Base-by-base conservation (phyloP, 2,888 invertebrate species). In the Ophion costatus region DNA sequence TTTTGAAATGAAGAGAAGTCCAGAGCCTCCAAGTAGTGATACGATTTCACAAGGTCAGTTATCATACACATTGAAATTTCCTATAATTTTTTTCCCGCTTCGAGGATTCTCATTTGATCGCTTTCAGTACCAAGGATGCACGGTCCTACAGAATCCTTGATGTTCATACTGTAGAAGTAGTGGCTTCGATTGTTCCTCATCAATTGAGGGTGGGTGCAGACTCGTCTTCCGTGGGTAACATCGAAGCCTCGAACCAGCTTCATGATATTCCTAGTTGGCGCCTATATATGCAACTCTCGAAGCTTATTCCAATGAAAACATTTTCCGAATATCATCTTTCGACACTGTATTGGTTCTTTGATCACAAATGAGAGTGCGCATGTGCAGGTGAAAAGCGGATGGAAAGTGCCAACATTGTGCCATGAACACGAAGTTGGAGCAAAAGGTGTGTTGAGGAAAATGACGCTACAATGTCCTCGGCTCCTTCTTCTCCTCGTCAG, bases 321-420 rank as follows among this genome's bases (percentile, higher is more conserved):
- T 51, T 51, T 51, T 51, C 51, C 51, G 2, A 14, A 14, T 51
- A 51, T 80, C 80, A 75, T 78, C 75, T 70, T 70, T 82, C 74
- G 79, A 74, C 82, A 80, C 80, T 79, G 66, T 82, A 84, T 84
- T 86, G 74, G 82, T 82, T 73, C 67, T 51, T 78, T 57, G 66
- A 74, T 67, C 51, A 22, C 45, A 33, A 42, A 67, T n/a, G 45
- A 45, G 38, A 6, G 6, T 38, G 9, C 7, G 51, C 64, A 51
- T 20, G 56, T 33, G 33, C 1, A 38, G n/a, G 29, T 57, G 64
- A 75, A 76, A 71, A 63, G n/a, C 79, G 63, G n/a, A 51, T 10
- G n/a, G 10, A 38, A 61, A 81, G 51, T 61, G 63, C 70, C 45
- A 76, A 66, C 64, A 75, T 57, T 57, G 69, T 70, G 69, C 67